Evolutionary conservation across 1,140 invertebrate species (phyloP).

Genomic region (Thaumetopoea pityocampa): DNA sequence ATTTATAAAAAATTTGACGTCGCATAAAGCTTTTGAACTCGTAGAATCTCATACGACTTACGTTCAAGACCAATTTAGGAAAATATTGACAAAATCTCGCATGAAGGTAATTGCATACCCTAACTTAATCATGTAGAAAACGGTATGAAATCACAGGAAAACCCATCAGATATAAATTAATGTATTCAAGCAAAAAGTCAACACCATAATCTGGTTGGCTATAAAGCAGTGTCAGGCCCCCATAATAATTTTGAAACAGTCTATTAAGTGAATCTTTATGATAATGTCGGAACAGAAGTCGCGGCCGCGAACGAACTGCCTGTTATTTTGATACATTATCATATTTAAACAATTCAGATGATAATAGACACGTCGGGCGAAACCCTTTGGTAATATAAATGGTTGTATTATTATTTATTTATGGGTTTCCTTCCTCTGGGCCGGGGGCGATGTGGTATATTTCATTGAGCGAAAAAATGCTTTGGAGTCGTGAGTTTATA

Average conservation of each 20-base stretch:
- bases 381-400: slow-evolving; percentile 75
- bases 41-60: too few relatives aligned
- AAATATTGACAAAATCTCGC: too few relatives aligned
- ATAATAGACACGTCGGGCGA: slow-evolving; percentile 73
- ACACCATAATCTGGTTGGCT: slow-evolving; percentile 45
- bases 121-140: not conserved
- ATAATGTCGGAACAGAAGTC: slow-evolving; percentile 71
- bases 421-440: slow-evolving; percentile 65
- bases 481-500: slow-evolving; percentile 68
- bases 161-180: slow-evolving; percentile 35
- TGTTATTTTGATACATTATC: slow-evolving; percentile 74
- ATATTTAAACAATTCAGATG: slow-evolving; percentile 75
- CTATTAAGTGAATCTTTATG: slow-evolving; percentile 74
- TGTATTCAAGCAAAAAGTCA: slow-evolving; percentile 43
- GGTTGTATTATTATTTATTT: slow-evolving; percentile 75
- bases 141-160: slow-evolving; percentile 11
- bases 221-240: slow-evolving; percentile 62
- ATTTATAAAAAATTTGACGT: too few relatives aligned
- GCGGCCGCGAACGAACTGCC: slow-evolving; percentile 56
- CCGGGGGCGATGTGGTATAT: slow-evolving; percentile 65
- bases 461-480: slow-evolving; percentile 72
- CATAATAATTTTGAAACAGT: slow-evolving; percentile 71
- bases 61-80: too few relatives aligned
- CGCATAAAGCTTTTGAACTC: too few relatives aligned
- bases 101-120: too few relatives aligned